These are phyloP conservation scores for Yoshiicerus persimilis DNA, from an alignment of 1,140 invertebrate genomes.

Conservation along the genomic window DNA sequence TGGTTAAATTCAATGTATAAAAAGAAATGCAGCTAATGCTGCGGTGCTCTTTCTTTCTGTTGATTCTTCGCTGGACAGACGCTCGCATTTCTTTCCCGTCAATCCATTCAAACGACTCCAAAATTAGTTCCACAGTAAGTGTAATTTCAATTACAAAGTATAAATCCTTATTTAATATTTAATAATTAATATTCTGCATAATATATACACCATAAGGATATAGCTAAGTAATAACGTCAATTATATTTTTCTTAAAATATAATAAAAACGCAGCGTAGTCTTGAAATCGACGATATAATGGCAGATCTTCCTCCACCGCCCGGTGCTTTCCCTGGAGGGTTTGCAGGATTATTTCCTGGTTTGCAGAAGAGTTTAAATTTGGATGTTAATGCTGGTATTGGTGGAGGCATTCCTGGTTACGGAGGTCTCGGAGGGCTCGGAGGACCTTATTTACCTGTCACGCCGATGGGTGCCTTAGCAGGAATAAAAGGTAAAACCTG, in stretches of 20 bases:
- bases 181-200: too few relatives aligned
- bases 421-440: slow-evolving; percentile 15
- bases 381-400: neutral
- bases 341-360: neutral
- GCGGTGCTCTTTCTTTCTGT: neutral
- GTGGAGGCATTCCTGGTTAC: neutral
- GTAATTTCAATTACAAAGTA: too few relatives aligned
- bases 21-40: neutral
- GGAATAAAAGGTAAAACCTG: slow-evolving; percentile 44
- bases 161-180: too few relatives aligned
- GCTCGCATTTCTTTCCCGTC: neutral
- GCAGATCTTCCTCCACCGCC: neutral
- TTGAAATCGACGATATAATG: neutral
- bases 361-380: neutral
- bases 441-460: slow-evolving; percentile 43
- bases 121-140: neutral
- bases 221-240: too few relatives aligned
- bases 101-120: neutral
- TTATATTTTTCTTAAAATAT: too few relatives aligned
- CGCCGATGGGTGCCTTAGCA: slow-evolving; percentile 41
- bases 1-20: neutral
- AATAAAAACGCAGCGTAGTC: too few relatives aligned
- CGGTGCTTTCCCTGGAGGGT: neutral
- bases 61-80: neutral
- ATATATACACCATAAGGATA: too few relatives aligned